phyloP scores from a whole-genome alignment of 2,888 invertebrate genomes.

The Apamea anceps region DNA sequence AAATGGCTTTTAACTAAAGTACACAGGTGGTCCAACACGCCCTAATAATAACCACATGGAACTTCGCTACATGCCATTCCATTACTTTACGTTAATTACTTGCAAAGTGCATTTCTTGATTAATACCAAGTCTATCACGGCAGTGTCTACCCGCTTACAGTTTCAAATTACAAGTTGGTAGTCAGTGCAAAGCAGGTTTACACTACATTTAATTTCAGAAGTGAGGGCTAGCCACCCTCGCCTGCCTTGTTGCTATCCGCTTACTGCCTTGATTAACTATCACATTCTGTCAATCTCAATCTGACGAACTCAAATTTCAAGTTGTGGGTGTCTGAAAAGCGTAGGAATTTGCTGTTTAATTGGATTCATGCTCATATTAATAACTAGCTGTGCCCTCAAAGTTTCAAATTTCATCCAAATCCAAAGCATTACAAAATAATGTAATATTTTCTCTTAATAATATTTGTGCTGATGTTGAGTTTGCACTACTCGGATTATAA shows the following conservation, averaged over 20 bases:
- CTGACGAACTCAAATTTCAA: background rate
- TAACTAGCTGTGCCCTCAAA: background rate
- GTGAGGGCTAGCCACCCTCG: background rate
- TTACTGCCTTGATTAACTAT: conserved; percentile 21
- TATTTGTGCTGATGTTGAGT: background rate
- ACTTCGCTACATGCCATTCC: conserved; percentile 3
- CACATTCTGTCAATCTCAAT: conserved; percentile 21
- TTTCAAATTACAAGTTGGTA: conserved; percentile 42
- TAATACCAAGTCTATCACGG: conserved; percentile 21
- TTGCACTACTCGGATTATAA: background rate
- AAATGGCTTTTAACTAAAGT: background rate
- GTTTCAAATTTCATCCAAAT: background rate
- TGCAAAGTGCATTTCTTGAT: conserved; percentile 43
- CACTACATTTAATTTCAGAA: conserved; percentile 26
- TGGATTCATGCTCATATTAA: background rate
- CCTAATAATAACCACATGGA: conserved; percentile 16
- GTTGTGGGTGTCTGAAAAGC: background rate
- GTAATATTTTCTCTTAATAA: too few species aligned
- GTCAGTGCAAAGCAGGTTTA: conserved; percentile 14
- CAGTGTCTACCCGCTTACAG: conserved; percentile 13
- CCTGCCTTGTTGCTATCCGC: background rate
- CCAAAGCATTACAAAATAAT: too few species aligned
- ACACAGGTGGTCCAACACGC: background rate
- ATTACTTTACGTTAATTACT: conserved; percentile 45
- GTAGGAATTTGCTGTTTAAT: background rate